A percentile compares a stretch with the other conserved stretches of the same genome.
Conservation (phyloP, 2,113 vertebrate species). For the Sula dactylatra region DNA sequence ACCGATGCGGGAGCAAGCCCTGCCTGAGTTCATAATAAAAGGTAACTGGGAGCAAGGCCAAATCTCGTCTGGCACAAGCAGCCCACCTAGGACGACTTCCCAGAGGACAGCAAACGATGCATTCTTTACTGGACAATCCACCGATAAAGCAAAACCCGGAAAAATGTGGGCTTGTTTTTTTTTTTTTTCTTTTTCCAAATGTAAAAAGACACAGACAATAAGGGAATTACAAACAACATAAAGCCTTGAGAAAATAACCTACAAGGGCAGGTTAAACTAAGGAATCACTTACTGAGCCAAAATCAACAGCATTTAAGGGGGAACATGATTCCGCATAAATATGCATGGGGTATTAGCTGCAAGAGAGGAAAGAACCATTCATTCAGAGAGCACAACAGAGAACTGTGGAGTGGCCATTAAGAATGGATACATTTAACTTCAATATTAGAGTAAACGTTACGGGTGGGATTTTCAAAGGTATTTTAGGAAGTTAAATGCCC, state of each 20-base stretch:
- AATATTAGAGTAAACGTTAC: background rate
- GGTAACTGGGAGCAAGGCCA: background rate
- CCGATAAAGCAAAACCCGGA: background rate
- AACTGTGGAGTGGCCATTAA: background rate
- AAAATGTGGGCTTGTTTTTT: fast-evolving
- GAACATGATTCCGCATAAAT: background rate
- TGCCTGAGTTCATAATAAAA: background rate
- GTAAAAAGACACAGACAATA: background rate
- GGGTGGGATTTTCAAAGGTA: slow-evolving; percentile 7
- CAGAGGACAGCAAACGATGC: background rate
- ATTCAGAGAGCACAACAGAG: background rate
- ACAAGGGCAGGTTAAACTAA: background rate
- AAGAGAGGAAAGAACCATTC: background rate
- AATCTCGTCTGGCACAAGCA: background rate
- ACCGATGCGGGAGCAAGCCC: background rate
- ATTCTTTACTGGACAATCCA: background rate
- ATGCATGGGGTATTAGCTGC: background rate
- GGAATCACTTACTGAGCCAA: slow-evolving; percentile 1
- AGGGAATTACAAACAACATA: background rate
- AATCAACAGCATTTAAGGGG: slow-evolving; percentile 11
- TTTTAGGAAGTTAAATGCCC: slow-evolving; percentile 8
- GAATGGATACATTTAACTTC: background rate
- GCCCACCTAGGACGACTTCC: background rate
- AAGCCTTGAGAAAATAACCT: slow-evolving; percentile 2
- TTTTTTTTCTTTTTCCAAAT: background rate